Conservation (phyloP, 2,797 vertebrate genomes). For the Aldrovandia affinis region DNA sequence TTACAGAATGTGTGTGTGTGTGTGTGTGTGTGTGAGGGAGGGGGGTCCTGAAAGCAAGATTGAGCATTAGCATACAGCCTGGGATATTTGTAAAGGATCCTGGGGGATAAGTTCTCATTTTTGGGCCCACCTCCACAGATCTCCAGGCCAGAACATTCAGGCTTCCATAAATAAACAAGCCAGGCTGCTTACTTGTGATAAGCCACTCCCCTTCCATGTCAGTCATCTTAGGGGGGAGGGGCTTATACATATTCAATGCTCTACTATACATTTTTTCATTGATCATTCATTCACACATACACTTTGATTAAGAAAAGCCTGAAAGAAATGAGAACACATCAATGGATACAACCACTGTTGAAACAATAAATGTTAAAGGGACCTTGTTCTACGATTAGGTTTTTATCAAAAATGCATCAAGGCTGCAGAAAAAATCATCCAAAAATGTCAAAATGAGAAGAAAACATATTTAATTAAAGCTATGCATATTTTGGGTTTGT, state of each 20-base stretch:
- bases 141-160: not conserved
- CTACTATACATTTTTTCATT: not conserved
- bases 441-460: conserved; percentile 23
- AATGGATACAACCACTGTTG: not conserved
- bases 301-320: conserved; percentile 35
- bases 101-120: not conserved
- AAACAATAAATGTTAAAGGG: conserved; percentile 83
- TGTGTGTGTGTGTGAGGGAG: not conserved
- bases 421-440: conserved; percentile 32
- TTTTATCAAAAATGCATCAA: conserved; percentile 24
- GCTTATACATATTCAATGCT: not conserved
- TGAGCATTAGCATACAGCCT: not conserved
- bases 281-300: not conserved
- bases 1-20: not conserved
- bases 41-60: not conserved
- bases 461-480: conserved; percentile 35
- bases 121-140: not conserved
- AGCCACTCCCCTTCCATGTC: not conserved
- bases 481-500: conserved; percentile 52
- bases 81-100: not conserved
- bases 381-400: conserved; percentile 58
- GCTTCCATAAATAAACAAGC: not conserved
- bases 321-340: conserved; percentile 43
- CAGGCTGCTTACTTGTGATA: not conserved
- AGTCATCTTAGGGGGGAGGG: not conserved